Evolutionary conservation across 2,888 invertebrate genomes (phyloP).

Genomic region (Carpatolechia fugitivella): DNA sequence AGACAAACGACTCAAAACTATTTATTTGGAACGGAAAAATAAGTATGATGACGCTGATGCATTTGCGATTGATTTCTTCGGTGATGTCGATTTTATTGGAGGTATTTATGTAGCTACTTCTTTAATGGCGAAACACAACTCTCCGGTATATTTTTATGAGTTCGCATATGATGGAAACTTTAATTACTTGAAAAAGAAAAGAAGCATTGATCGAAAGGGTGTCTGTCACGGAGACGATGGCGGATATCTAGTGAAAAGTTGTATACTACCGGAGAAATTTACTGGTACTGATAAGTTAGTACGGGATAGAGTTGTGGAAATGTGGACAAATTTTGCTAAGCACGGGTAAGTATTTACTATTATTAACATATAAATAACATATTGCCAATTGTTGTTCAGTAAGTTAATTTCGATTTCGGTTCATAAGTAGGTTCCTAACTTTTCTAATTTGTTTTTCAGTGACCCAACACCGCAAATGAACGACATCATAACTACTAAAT

Average conservation of each 20-base stretch:
- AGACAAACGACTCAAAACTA: conserved; percentile 48
- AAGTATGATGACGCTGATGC: conserved; percentile 53
- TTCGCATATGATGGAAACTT: conserved; percentile 78
- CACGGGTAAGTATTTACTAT: conserved; percentile 52
- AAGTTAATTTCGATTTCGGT: no score
- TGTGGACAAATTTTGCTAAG: conserved; percentile 84
- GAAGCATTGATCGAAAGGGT: conserved; percentile 65
- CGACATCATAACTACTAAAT: conserved; percentile 44
- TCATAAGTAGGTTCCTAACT: no score
- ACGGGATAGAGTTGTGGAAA: conserved; percentile 62
- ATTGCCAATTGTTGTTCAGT: no score
- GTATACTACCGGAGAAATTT: conserved; percentile 36
- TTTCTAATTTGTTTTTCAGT: conserved; percentile 40
- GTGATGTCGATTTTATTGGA: conserved; percentile 69
- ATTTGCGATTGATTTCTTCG: conserved; percentile 64
- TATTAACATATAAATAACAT: no score
- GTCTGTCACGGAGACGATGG: conserved; percentile 81
- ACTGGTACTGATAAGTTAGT: conserved; percentile 52
- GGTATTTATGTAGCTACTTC: conserved; percentile 54
- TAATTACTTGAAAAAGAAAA: conserved; percentile 70
- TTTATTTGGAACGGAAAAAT: conserved; percentile 65
- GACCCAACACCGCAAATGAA: conserved; percentile 57
- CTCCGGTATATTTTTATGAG: conserved; percentile 78
- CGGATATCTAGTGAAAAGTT: conserved; percentile 74
- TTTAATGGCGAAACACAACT: conserved; percentile 50